Conservation (phyloP, 2,113 vertebrate genomes). For the Oreocharis arfaki region DNA sequence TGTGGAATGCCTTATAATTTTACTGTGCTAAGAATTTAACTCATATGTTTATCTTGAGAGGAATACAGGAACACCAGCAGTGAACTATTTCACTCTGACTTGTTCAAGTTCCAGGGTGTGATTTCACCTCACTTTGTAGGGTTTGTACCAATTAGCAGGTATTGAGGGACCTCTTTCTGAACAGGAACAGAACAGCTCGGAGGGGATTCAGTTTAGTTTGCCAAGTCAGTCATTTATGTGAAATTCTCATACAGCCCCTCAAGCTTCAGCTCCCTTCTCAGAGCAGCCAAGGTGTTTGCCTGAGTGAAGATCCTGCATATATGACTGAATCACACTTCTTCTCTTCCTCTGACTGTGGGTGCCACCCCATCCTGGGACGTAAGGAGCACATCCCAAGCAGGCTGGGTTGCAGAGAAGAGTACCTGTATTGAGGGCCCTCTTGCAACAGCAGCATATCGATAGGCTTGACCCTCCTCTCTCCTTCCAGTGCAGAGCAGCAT, state of each 20-base stretch:
- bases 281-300: neutral
- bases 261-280: neutral
- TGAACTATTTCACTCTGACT: neutral
- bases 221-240: neutral
- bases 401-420: neutral
- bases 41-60: neutral
- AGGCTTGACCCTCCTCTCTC: neutral
- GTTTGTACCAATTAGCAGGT: conserved; percentile 3
- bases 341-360: neutral
- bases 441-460: neutral
- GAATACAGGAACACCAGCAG: neutral
- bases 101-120: neutral
- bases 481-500: neutral
- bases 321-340: neutral
- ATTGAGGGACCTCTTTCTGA: neutral
- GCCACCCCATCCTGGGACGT: neutral
- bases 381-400: neutral
- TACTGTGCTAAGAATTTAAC: neutral
- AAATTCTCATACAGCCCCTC: neutral
- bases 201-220: neutral
- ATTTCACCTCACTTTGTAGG: neutral
- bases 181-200: neutral
- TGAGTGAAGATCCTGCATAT: neutral
- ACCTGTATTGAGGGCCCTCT: neutral
- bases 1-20: neutral